Conservation (phyloP, 2,888 invertebrate species). For the Machimus rusticus region DNA sequence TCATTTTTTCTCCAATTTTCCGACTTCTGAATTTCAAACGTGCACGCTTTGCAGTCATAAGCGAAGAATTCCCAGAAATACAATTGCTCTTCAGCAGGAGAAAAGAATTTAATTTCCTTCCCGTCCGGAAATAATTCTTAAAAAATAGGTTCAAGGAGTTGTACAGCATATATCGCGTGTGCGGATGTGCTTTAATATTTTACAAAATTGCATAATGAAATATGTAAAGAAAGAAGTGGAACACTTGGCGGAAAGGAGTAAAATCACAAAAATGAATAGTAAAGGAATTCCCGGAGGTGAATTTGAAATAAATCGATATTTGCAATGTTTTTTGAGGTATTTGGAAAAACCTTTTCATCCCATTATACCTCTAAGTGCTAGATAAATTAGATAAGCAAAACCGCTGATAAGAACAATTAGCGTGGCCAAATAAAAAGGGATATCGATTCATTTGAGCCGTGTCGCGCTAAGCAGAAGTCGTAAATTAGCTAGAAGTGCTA, state of each 20-base stretch:
- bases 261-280: neutral
- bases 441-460: neutral
- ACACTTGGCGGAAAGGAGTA: neutral
- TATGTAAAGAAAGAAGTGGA: neutral
- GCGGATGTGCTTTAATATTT: neutral
- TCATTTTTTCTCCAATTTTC: neutral
- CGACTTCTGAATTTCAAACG: neutral
- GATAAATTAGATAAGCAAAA: constrained; percentile 22
- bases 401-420: constrained; percentile 17
- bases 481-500: neutral
- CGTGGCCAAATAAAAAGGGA: constrained; percentile 15
- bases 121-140: neutral
- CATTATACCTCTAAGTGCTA: constrained; percentile 1
- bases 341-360: neutral
- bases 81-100: neutral
- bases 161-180: neutral
- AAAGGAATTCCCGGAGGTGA: neutral
- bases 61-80: neutral
- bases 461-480: neutral
- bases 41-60: neutral
- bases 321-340: neutral
- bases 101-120: neutral
- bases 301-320: neutral
- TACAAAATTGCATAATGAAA: neutral
- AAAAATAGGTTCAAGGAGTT: neutral